Evolutionary conservation across 2,113 vertebrate genomes (phyloP).

Genomic region (Spea multiplicata): DNA sequence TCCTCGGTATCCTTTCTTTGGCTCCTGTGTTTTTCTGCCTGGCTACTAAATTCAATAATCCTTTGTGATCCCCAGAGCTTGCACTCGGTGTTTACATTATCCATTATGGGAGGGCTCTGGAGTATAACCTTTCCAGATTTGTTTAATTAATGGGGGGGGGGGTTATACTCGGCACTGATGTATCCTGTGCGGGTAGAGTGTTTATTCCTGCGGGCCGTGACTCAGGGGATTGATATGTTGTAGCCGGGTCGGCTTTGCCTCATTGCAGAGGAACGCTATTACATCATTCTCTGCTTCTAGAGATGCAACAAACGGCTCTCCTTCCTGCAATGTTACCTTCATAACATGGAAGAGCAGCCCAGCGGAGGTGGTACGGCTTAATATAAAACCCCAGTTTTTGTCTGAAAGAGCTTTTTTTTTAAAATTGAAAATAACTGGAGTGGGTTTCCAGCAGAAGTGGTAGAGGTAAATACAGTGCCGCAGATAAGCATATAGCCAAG

Average conservation of each 20-base stretch:
- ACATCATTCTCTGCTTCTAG: background rate
- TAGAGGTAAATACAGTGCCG: background rate
- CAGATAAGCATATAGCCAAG: background rate
- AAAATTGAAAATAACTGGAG: no score
- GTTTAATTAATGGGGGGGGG: background rate
- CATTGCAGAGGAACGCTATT: background rate
- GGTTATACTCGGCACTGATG: constrained; percentile 4
- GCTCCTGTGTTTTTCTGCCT: no score
- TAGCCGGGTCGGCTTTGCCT: background rate
- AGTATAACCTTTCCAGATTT: no score
- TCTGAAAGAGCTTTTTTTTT: no score
- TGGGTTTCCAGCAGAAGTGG: background rate
- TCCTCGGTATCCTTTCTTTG: no score
- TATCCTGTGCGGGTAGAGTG: background rate
- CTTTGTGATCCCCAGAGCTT: no score
- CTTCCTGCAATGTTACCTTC: background rate
- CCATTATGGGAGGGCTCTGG: no score
- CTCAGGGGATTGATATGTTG: constrained; percentile 13
- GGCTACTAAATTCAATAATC: no score
- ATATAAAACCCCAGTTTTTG: background rate
- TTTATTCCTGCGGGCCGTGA: constrained; percentile 16
- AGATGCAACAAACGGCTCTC: background rate
- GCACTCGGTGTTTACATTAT: no score
- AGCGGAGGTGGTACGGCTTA: background rate
- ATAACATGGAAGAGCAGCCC: background rate